Percentiles rank a stretch among this genome's conserved stretches.
Conservation (phyloP, 2,888 invertebrate genomes). For the Drosophila macrospina region DNA sequence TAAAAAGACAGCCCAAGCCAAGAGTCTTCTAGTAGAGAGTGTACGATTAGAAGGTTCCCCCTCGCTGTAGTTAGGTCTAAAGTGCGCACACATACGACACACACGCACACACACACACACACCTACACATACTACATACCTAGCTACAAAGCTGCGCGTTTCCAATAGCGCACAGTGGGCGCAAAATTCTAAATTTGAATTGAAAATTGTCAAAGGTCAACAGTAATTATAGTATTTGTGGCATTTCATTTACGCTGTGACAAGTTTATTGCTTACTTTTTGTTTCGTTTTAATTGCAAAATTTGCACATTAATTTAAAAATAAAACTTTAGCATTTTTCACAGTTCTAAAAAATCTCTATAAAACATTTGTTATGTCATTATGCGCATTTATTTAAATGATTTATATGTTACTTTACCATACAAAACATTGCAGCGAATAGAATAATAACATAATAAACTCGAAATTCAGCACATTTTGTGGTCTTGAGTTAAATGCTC, state of each 20-base stretch:
- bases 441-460: neutral
- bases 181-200: slow-evolving; percentile 2
- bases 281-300: slow-evolving; percentile 1
- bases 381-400: too few relatives aligned
- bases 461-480: neutral
- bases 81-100: slow-evolving; percentile 6
- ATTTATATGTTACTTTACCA: too few relatives aligned
- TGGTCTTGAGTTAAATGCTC: neutral
- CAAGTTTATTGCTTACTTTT: slow-evolving; percentile 5
- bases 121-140: neutral
- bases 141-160: neutral
- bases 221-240: neutral
- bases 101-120: neutral
- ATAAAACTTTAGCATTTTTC: neutral
- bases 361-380: too few relatives aligned
- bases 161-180: slow-evolving; percentile 14
- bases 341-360: neutral
- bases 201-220: slow-evolving; percentile 20
- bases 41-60: slow-evolving; percentile 9
- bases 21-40: slow-evolving; percentile 2
- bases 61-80: slow-evolving; percentile 21
- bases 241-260: neutral
- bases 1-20: slow-evolving; percentile 6
- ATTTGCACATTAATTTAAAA: neutral
- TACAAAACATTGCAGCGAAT: neutral